Evolutionary conservation across 2,113 vertebrate genomes (phyloP), one percentile per base, ranked within the genome.

Genomic region (Dolichotis patagonum): DNA sequence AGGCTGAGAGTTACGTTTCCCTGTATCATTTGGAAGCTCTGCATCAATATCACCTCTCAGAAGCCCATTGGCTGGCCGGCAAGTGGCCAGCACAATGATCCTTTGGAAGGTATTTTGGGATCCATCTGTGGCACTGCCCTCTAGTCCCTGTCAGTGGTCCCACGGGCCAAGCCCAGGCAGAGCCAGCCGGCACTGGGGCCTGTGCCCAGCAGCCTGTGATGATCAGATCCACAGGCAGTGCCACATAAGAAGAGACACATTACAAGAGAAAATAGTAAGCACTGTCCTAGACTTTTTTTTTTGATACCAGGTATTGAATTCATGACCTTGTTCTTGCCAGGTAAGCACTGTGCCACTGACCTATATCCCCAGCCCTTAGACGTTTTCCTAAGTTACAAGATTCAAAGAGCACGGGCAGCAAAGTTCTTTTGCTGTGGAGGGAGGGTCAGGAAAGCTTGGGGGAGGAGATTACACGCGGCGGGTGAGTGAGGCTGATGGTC

Each of bases 231-330:
- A 32, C 11, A 78, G 38, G 9, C 35, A 30, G 14, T 6, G 7
- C 46, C 11, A 16, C 6, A 8, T 4, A 3, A 5, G 10, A 1
- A 75, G 1, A 30, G 38, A 62, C 26, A 12, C 1, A 26, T 2
- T 10, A 32, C 2, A 28, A 43, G 41, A 90, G 91, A 62, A 86
- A 58, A n/a, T 12, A 63, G 32, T 6, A 43, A 38, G 35, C 7
- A 0, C 30, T 8, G 1, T 7, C 56, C 17, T 5, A 75, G 43
- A 46, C n/a, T 58, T 56, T 19, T 56, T 56, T 56, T 56, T 56
- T 56, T 56, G 16, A 17, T 56, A 56, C 54, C 17, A 19, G 54
- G 54, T 16, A 17, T 56, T 56, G 54, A 56, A 56, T 16, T 56
- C 54, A 20, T 56, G 54, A 56, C 54, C 17, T 56, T 16, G 17